Evolutionary conservation across 1,140 invertebrate genomes (phyloP), one percentile per base, ranked within the genome.

Genomic region (Mizuhopecten yessoensis): DNA sequence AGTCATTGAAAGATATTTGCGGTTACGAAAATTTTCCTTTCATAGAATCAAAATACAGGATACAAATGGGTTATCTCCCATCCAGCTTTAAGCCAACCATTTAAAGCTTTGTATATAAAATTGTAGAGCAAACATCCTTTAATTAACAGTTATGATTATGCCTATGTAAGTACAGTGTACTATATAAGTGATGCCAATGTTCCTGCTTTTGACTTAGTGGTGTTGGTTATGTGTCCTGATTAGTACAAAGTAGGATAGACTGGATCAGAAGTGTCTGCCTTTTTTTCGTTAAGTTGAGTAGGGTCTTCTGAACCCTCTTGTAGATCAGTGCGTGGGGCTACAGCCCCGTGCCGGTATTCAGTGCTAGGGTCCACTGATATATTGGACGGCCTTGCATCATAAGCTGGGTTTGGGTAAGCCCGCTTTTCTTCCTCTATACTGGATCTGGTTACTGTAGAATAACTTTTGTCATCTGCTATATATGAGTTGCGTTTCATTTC

Each of bases 361-460:
- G 57, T 75, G 23, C 29, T 23, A 29, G 23, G 57, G 57, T 75
- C 57, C 57, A 75, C 57, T 29, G 57, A 75, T 29, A 17, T 75
- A 39, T 39, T 13, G n/a, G n/a, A n/a, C n/a, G 57, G 57, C 57
- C 11, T 29, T n/a, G n/a, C 57, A 75, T 75, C 57, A n/a, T 75
- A 75, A 75, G 57, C 57, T 29, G 57, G 57, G n/a, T 75, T 75
- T 29, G 57, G 57, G 57, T 75, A 75, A 75, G 57, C 57, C 57
- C 17, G 57, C n/a, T 75, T 75, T 75, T 75, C 57, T 29, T 75
- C 57, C 57, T 75, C 57, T 75, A 75, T 75, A 75, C 57, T 75
- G 57, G 57, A 75, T 75, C 57, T 75, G 57, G 57, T 75, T 75
- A 75, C 57, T n/a, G 57, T 75, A 75, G 57, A 75, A 75, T 75